Percentiles rank a stretch among this genome's conserved stretches.
phyloP scores from a whole-genome alignment of 2,113 vertebrate species.

The Pomatorhinus ruficollis region DNA sequence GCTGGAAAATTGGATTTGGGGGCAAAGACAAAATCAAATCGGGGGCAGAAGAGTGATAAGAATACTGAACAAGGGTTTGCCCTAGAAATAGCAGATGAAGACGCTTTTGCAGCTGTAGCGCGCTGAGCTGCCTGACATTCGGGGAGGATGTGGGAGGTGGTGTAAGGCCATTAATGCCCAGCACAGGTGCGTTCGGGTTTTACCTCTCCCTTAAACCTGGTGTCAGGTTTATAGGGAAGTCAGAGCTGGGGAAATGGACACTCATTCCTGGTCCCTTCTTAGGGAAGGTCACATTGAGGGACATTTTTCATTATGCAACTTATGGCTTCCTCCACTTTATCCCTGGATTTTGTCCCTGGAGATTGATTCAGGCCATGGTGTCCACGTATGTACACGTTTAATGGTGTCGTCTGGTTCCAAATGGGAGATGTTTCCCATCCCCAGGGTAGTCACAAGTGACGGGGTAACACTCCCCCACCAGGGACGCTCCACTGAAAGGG shows the following conservation, averaged over 20 bases:
- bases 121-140: neutral
- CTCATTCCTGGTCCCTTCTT: rapidly evolving
- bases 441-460: too few species aligned
- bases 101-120: neutral
- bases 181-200: neutral
- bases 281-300: neutral
- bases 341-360: neutral
- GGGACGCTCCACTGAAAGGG: rapidly evolving
- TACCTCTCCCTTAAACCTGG: neutral
- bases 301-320: rapidly evolving
- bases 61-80: neutral
- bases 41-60: neutral
- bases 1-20: neutral
- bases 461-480: neutral
- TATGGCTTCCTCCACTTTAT: rapidly evolving
- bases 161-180: neutral
- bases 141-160: neutral
- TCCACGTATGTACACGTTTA: rapidly evolving
- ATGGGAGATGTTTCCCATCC: neutral
- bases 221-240: neutral
- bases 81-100: neutral
- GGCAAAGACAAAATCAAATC: conserved; percentile 9
- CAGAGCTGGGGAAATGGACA: neutral
- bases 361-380: neutral
- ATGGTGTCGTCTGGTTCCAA: rapidly evolving